Evolutionary conservation across 2,113 vertebrate species (phyloP), one percentile per base, ranked within the genome.

Genomic region (Cyprinodon brontotheroides): DNA sequence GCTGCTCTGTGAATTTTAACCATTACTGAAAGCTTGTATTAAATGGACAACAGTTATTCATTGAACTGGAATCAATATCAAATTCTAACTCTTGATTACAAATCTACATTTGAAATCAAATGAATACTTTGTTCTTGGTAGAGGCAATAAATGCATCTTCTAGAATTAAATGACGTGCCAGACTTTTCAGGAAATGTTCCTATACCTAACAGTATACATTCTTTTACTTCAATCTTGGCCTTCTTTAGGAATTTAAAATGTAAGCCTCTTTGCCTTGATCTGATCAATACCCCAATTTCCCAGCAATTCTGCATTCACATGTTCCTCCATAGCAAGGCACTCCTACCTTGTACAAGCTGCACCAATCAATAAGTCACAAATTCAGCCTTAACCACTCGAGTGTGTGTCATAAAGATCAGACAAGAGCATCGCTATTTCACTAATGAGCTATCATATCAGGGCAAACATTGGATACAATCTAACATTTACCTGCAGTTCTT

Each of bases 331-430:
- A 81, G 84, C 91, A 80, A 89, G 70, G 87, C 89, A 88, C 87
- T 86, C 89, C 76, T 74, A 83, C 75, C 88, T 90, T 92, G 91
- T 93, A 93, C 91, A 92, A 92, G 82, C 89, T 80, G 81, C 82
- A 89, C 69, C 87, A 91, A 93, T 93, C 92, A 90, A 94, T 93
- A 91, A 29, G 75, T 89, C 70, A 84, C 87, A 91, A 87, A 93
- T 88, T 89, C 85, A 86, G 69, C 77, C 82, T 64, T 76, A 89
- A 83, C 73, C 87, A 76, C 87, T 83, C 81, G 78, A 83, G 77
- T 77, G 68, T 43, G 36, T 75, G 79, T 79, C 89, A 77, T 47
- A 70, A 60, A 79, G 79, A 91, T 92, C 91, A 89, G 87, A 88
- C 77, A 70, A 81, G 81, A 68, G 78, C 61, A 68, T 65, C 73